These are phyloP conservation scores for Bombus consobrinus DNA, from an alignment of 1,140 invertebrate species.

Conservation along the genomic window DNA sequence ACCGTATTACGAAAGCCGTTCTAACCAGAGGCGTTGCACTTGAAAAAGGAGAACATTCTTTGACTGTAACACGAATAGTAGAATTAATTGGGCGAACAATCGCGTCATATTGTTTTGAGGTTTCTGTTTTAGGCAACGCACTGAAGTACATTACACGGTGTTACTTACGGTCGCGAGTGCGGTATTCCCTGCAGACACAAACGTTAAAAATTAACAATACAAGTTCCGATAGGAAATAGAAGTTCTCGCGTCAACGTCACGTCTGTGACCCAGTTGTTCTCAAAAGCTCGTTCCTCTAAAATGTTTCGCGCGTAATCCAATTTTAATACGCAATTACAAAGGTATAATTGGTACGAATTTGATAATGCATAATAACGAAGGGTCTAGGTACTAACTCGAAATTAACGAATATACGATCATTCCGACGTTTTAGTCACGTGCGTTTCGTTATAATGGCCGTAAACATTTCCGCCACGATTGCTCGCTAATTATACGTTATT, in stretches of 20 bases:
- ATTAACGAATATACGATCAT: slow-evolving; percentile 7
- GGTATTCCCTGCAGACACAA: background rate
- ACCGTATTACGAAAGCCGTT: too few species aligned
- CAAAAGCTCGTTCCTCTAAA: slow-evolving; percentile 14
- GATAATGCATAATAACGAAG: slow-evolving; percentile 27
- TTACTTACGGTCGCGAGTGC: background rate
- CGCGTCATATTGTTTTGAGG: too few species aligned
- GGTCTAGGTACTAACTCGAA: background rate
- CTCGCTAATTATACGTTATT: slow-evolving; percentile 13
- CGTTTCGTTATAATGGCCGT: slow-evolving; percentile 14
- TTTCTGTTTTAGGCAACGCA: too few species aligned
- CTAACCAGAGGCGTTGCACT: too few species aligned
- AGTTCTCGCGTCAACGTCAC: background rate
- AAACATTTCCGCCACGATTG: slow-evolving; percentile 12
- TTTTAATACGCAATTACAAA: slow-evolving; percentile 31
- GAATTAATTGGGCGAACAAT: too few species aligned
- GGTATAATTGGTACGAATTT: slow-evolving; percentile 2
- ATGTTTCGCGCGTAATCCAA: slow-evolving; percentile 14
- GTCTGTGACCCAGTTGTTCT: slow-evolving; percentile 6
- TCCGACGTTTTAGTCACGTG: background rate
- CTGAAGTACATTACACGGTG: too few species aligned
- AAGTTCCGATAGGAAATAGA: background rate
- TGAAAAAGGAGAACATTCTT: too few species aligned
- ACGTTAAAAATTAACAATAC: slow-evolving; percentile 14
- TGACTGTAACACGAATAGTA: too few species aligned